A percentile compares a stretch with the other conserved stretches of the same genome.
Conservation (phyloP, 2,888 invertebrate genomes). For the Aleiodes alternator region DNA sequence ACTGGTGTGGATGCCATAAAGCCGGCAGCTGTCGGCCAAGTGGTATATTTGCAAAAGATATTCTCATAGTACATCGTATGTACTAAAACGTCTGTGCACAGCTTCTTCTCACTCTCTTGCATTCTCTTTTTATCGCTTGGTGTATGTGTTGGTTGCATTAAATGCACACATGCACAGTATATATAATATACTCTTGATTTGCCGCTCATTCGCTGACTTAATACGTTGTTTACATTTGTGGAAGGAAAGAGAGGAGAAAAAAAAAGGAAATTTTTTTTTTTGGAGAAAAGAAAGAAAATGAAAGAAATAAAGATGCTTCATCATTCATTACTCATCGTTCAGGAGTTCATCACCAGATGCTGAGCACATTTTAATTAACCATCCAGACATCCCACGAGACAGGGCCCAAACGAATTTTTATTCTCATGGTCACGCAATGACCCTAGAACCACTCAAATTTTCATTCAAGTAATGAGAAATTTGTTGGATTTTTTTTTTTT, state of each 20-base stretch:
- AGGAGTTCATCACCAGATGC: conserved; percentile 65
- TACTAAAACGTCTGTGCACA: background rate
- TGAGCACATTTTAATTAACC: conserved; percentile 73
- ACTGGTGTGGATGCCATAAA: conserved; percentile 50
- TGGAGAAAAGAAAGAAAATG: too few species aligned
- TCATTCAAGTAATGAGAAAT: background rate
- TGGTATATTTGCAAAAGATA: conserved; percentile 55
- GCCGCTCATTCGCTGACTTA: conserved; percentile 15
- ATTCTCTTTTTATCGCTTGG: conserved; percentile 50
- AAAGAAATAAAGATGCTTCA: conserved; percentile 19
- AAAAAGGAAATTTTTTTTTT: conserved; percentile 17
- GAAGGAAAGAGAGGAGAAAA: conserved; percentile 43
- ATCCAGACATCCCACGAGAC: conserved; percentile 71
- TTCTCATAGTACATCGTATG: conserved; percentile 40
- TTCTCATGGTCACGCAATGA: conserved; percentile 54
- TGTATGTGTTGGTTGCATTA: conserved; percentile 23
- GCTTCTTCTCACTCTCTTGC: conserved; percentile 29
- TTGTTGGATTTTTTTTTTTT: background rate
- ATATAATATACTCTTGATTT: conserved; percentile 13
- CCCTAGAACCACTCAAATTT: conserved; percentile 38
- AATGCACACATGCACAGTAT: conserved; percentile 46
- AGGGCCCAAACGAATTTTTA: conserved; percentile 61
- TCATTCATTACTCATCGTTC: conserved; percentile 32
- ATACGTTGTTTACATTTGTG: conserved; percentile 39
- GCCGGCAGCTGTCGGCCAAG: conserved; percentile 69